Percentiles rank a stretch among this genome's conserved stretches.
These are phyloP conservation scores for Sinhomidia bicolor DNA, from an alignment of 2,888 invertebrate species.

Conservation along the genomic window DNA sequence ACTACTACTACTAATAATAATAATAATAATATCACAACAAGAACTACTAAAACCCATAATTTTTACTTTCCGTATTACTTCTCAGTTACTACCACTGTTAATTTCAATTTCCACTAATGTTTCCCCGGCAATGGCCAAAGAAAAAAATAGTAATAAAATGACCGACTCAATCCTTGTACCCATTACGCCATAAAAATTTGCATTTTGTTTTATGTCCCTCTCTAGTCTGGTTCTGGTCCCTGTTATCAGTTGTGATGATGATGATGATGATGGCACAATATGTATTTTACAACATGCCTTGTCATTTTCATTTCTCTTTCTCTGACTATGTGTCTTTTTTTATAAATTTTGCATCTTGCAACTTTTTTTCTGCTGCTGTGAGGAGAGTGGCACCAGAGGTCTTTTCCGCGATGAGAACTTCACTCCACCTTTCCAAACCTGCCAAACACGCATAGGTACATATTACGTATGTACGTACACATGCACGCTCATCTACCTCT, in stretches of 20 bases:
- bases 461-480: background rate
- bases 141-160: constrained; percentile 33
- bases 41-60: background rate
- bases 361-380: background rate
- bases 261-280: background rate
- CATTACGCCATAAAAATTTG: constrained; percentile 23
- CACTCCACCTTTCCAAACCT: background rate
- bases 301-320: background rate
- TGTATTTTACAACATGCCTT: background rate
- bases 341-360: background rate
- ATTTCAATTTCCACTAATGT: constrained; percentile 15
- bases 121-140: background rate
- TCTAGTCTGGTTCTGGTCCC: too few species aligned
- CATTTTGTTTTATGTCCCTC: constrained; percentile 5
- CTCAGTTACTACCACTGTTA: constrained; percentile 18
- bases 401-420: background rate
- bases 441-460: background rate
- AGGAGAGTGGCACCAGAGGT: background rate
- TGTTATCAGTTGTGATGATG: background rate
- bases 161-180: background rate
- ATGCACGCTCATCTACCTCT: background rate
- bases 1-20: background rate
- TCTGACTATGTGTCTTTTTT: background rate
- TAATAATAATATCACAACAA: too few species aligned
- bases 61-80: background rate